phyloP scores from a whole-genome alignment of 2,797 vertebrate species.

The Anguilla marmorata region DNA sequence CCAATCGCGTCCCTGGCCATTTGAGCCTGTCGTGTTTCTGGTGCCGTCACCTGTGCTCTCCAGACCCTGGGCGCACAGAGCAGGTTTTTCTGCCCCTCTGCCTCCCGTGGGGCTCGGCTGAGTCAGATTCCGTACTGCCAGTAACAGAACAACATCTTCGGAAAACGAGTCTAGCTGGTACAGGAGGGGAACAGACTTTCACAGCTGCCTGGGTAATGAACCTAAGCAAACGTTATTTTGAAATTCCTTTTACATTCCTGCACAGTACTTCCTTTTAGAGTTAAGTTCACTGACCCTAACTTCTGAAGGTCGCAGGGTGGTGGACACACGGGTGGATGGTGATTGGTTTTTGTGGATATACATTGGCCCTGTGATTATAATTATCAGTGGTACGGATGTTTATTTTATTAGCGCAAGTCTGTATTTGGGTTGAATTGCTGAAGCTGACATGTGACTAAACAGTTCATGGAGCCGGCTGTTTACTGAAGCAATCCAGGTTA shows the following conservation, averaged over 20 bases:
- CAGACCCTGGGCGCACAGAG: background rate
- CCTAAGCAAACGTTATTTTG: background rate
- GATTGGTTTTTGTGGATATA: background rate
- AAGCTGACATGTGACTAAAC: background rate
- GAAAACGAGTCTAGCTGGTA: background rate
- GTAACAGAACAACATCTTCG: background rate
- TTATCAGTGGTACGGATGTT: background rate
- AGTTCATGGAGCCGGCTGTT: background rate
- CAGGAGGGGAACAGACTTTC: background rate
- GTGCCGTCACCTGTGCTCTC: background rate
- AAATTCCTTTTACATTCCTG: background rate
- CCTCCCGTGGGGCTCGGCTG: background rate
- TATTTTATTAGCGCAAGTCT: background rate
- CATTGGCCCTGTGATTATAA: background rate
- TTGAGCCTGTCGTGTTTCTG: background rate
- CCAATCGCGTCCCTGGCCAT: background rate
- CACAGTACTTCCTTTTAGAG: background rate
- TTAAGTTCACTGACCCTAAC: background rate
- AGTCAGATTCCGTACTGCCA: background rate
- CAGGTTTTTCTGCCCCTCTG: background rate
- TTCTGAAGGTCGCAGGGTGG: background rate
- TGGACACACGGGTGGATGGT: background rate
- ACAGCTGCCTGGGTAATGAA: background rate
- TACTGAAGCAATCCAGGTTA: background rate
- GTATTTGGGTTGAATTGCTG: background rate